phyloP scores from a whole-genome alignment of 2,888 invertebrate genomes.

The Lumbricus terrestris region DNA sequence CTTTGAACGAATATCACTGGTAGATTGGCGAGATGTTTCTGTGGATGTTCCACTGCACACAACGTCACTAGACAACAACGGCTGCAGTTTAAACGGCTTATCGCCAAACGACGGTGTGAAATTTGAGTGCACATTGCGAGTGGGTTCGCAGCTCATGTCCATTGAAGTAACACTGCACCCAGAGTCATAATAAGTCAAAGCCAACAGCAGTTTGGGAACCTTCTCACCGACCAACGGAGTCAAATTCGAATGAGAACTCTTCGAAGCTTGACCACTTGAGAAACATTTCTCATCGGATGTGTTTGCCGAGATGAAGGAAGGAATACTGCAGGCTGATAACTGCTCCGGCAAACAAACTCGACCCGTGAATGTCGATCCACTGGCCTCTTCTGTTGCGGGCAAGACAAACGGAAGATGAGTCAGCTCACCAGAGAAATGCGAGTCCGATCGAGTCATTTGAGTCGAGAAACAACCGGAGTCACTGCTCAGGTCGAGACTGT shows the following conservation, averaged over 20 bases:
- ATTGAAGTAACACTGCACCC: no score
- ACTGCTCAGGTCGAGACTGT: background rate
- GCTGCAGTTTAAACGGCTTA: no score
- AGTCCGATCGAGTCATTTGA: background rate
- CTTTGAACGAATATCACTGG: background rate
- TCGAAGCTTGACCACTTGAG: no score
- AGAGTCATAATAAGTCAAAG: no score
- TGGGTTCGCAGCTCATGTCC: no score
- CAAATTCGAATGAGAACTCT: no score
- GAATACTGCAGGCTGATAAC: background rate
- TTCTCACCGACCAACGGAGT: no score
- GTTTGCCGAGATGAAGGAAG: no score
- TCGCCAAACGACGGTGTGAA: no score
- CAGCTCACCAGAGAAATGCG: background rate
- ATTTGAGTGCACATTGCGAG: no score
- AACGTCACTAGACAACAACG: background rate
- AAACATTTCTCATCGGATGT: background rate
- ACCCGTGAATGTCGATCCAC: background rate
- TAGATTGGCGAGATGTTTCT: background rate
- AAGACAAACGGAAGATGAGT: background rate
- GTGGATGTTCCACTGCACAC: background rate
- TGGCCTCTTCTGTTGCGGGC: background rate
- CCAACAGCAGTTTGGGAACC: no score
- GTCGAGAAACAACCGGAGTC: background rate
- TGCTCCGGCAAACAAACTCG: background rate